These are phyloP conservation scores for Neoitamus cyanurus DNA, from an alignment of 2,888 invertebrate genomes.

Conservation along the genomic window DNA sequence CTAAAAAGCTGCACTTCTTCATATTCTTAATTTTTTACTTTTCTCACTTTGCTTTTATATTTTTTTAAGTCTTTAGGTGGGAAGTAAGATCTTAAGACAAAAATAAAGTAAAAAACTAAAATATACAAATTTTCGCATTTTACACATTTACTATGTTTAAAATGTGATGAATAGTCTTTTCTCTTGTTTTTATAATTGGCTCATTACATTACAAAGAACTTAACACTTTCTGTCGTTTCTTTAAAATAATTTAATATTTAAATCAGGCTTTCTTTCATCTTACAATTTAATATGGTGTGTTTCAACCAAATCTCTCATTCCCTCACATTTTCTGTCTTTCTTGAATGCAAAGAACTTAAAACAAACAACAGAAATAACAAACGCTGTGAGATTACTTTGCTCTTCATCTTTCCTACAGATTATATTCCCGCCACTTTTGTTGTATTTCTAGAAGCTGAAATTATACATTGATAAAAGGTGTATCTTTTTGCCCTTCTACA, in stretches of 20 bases:
- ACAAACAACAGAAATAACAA: conserved; percentile 3
- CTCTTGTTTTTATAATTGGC: conserved; percentile 1
- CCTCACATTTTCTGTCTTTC: background rate
- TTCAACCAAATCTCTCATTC: background rate
- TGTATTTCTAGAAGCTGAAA: background rate
- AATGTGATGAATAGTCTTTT: conserved; percentile 30
- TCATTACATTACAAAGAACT: background rate
- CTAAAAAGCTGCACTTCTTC: background rate
- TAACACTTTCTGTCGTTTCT: background rate
- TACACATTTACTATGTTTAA: background rate
- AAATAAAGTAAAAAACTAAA: conserved; percentile 37
- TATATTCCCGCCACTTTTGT: background rate
- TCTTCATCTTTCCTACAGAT: background rate
- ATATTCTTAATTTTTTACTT: background rate
- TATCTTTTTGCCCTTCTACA: background rate
- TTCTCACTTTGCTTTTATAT: background rate
- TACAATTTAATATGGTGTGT: background rate
- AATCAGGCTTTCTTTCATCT: conserved; percentile 2
- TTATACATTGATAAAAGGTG: background rate
- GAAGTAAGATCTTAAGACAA: conserved; percentile 13
- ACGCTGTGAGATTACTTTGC: background rate
- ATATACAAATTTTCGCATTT: conserved; percentile 17
- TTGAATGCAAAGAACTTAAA: background rate
- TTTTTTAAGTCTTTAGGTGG: conserved; percentile 32
- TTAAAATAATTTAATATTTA: conserved; percentile 17